A percentile compares a stretch with the other conserved stretches of the same genome.
phyloP scores from a whole-genome alignment of 1,140 invertebrate genomes.

The Cotesia chilonis region DNA sequence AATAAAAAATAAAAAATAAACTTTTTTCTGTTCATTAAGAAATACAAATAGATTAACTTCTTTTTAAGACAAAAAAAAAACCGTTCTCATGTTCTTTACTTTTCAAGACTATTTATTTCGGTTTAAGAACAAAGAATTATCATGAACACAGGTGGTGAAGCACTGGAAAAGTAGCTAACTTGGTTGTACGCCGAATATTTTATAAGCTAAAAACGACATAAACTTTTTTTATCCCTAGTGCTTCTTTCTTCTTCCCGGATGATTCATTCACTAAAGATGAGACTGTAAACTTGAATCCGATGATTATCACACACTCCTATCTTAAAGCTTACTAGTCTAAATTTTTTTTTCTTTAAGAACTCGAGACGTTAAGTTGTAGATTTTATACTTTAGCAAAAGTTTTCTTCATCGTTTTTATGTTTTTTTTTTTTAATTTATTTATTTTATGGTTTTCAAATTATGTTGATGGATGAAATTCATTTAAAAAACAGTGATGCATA shows the following conservation, averaged over 20 bases:
- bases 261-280: slow-evolving; percentile 39
- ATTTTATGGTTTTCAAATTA: no score
- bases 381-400: neutral
- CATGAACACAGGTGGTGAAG: slow-evolving; percentile 50
- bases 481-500: no score
- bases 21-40: no score
- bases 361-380: neutral
- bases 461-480: no score
- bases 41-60: no score
- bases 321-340: slow-evolving; percentile 13
- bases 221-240: slow-evolving; percentile 29
- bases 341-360: neutral
- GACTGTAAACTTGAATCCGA: slow-evolving; percentile 31
- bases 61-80: no score
- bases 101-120: neutral
- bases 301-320: slow-evolving; percentile 33
- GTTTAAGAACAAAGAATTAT: slow-evolving; percentile 5
- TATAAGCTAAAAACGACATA: slow-evolving; percentile 44
- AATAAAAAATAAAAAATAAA: no score
- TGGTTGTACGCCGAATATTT: slow-evolving; percentile 49
- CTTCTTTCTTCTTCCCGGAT: slow-evolving; percentile 27
- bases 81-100: neutral
- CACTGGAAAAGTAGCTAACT: slow-evolving; percentile 40
- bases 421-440: no score
- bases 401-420: neutral